phyloP scores from a whole-genome alignment of 2,888 invertebrate genomes.

The Zygaena filipendulae region DNA sequence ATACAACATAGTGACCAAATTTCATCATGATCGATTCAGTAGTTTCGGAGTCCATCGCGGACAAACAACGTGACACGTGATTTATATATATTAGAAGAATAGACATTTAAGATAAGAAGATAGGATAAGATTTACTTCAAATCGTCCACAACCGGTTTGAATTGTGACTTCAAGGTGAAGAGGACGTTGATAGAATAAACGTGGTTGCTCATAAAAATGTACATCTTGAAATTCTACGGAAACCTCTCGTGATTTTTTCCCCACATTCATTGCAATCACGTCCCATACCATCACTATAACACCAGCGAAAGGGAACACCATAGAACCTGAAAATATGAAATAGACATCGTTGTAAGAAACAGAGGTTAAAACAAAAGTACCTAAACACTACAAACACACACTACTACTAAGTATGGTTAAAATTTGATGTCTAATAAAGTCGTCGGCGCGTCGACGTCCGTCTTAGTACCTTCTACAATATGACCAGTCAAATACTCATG shows the following conservation, averaged over 20 bases:
- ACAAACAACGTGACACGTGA: no score
- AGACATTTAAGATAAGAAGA: no score
- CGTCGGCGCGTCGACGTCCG: no score
- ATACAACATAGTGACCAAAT: no score
- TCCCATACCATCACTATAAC: conserved; percentile 79
- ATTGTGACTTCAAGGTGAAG: conserved; percentile 66
- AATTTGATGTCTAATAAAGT: no score
- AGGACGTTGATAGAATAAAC: conserved; percentile 57
- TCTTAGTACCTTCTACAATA: conserved; percentile 32
- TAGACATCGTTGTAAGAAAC: no score
- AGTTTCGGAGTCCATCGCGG: no score
- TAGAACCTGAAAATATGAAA: conserved; percentile 67
- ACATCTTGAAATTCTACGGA: conserved; percentile 75
- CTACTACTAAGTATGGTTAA: no score
- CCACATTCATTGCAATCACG: conserved; percentile 69
- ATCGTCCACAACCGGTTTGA: conserved; percentile 69
- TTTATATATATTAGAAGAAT: no score
- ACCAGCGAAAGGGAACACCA: conserved; percentile 80
- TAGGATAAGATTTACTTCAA: conserved; percentile 59
- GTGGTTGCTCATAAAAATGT: conserved; percentile 70
- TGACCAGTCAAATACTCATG: conserved; percentile 29
- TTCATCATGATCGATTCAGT: no score
- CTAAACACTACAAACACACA: no score
- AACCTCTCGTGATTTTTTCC: conserved; percentile 69
- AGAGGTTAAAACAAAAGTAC: no score